Percentiles rank a stretch among this genome's conserved stretches.
Evolutionary conservation across 2,888 invertebrate genomes (phyloP).

Genomic region (Chaetoderma sp.): DNA sequence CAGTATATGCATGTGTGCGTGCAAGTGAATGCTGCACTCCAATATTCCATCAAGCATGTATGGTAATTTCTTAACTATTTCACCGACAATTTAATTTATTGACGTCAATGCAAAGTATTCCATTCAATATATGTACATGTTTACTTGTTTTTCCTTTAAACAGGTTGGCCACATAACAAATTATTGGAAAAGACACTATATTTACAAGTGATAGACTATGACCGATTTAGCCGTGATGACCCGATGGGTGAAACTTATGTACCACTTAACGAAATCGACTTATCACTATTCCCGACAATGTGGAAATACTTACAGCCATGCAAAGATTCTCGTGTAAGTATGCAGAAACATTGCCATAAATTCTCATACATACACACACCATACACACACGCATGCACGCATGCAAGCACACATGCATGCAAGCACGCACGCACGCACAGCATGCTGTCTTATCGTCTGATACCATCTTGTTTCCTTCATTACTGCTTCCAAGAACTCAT

Average conservation of each 20-base stretch:
- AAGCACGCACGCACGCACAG: too few species aligned
- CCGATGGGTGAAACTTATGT: conserved; percentile 63
- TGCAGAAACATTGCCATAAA: background rate
- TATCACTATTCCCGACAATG: conserved; percentile 59
- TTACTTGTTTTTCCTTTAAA: conserved; percentile 17
- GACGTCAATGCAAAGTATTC: too few species aligned
- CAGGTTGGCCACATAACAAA: conserved; percentile 68
- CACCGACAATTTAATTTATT: too few species aligned
- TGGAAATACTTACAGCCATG: conserved; percentile 68
- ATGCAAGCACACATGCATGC: too few species aligned
- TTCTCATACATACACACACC: background rate
- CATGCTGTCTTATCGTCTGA: too few species aligned
- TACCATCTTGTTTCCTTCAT: too few species aligned
- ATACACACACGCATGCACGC: background rate
- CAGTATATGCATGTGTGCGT: too few species aligned
- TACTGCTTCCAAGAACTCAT: too few species aligned
- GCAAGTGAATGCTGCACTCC: too few species aligned
- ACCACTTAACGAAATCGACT: conserved; percentile 62
- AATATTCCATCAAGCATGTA: too few species aligned
- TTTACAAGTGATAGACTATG: conserved; percentile 68
- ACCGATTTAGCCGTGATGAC: conserved; percentile 64
- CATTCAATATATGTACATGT: too few species aligned
- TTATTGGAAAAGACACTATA: conserved; percentile 66
- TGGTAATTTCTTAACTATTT: too few species aligned
- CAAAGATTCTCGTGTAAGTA: conserved; percentile 65